Evolutionary conservation across 2,888 invertebrate genomes (phyloP), one percentile per base, ranked within the genome.

Genomic region (Isoperla grammatica): DNA sequence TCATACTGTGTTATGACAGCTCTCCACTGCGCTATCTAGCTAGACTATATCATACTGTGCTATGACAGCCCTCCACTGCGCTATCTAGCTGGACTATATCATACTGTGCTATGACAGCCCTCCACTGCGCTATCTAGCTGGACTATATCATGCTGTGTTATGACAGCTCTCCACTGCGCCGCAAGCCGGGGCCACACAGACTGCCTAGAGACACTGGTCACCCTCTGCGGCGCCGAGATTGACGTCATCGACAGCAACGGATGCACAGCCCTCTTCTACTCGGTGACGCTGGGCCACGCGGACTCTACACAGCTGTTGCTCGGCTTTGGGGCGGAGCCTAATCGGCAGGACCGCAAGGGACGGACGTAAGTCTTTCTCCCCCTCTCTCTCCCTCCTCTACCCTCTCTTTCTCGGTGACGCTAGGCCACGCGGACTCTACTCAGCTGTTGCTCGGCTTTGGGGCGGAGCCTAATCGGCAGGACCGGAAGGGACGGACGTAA

Each of bases 231-330:
- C 0, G 91, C 94, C 1, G 85, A 88, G 20, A 88, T 94, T 0
- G 95, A 97, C 74, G 84, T 90, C 12, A 85, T 87, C 17, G 97
- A 98, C 74, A 88, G 88, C 50, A 96, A 96, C 72, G 96, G 95
- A 1, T 97, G 96, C 72, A 95, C 97, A 0, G 91, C 98, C 0
- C 76, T 99, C 22, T 98, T 98, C 75, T 99, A 98, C 72, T 93
- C 98, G 2, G 94, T 95, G 1, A 96, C 97, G 0, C 78, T 97
- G 56, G 96, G 97, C 0, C 97, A 98, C 72, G 91, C 93, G 0
- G 95, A 96, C 71, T 93, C 95, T 15, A 95, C 95, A 0, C 86
- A 90, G 2, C 80, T 93, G 2, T 78, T 99, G 43, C 78, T 99
- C n/a, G 86, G 89, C 62, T 85, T 91, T 65, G 94, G 92, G 1